A percentile compares a stretch with the other conserved stretches of the same genome.
Conservation (phyloP, 1,140 invertebrate species). For the Drosophila guanche region DNA sequence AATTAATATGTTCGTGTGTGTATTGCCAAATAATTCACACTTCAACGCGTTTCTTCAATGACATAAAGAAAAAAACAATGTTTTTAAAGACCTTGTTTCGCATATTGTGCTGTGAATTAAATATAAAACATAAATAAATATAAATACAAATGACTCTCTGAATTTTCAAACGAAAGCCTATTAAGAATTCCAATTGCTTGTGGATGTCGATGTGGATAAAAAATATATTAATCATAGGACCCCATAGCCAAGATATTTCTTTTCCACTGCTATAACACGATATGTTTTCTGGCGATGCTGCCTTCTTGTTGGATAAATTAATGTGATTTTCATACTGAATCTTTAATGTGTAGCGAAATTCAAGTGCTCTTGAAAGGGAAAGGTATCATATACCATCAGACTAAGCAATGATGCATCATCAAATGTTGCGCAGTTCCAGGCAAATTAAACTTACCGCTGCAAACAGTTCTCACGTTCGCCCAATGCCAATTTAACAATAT, state of each 20-base stretch:
- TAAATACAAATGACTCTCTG: constrained; percentile 23
- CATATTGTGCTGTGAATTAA: constrained; percentile 38
- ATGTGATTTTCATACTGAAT: too few species aligned
- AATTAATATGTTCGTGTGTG: neutral
- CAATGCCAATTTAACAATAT: constrained; percentile 83
- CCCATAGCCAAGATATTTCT: constrained; percentile 1
- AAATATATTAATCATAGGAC: constrained; percentile 40
- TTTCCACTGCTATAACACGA: neutral
- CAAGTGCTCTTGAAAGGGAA: neutral
- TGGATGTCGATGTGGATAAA: constrained; percentile 12
- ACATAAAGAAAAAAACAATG: constrained; percentile 10
- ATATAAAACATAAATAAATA: constrained; percentile 48
- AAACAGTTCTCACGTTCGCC: constrained; percentile 78
- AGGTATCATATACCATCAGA: too few species aligned
- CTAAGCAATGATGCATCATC: constrained; percentile 33
- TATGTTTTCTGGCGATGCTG: too few species aligned
- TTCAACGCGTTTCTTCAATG: constrained; percentile 5
- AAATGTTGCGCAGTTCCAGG: neutral
- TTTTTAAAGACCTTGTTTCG: constrained; percentile 29
- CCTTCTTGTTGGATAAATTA: too few species aligned
- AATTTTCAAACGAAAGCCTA: constrained; percentile 21
- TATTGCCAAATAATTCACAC: constrained; percentile 5
- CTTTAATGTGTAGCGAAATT: too few species aligned
- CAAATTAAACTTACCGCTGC: constrained; percentile 69
- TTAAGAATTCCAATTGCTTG: constrained; percentile 13